Evolutionary conservation across 2,888 invertebrate species (phyloP), one percentile per base, ranked within the genome.

Genomic region (Oscheius sp.): DNA sequence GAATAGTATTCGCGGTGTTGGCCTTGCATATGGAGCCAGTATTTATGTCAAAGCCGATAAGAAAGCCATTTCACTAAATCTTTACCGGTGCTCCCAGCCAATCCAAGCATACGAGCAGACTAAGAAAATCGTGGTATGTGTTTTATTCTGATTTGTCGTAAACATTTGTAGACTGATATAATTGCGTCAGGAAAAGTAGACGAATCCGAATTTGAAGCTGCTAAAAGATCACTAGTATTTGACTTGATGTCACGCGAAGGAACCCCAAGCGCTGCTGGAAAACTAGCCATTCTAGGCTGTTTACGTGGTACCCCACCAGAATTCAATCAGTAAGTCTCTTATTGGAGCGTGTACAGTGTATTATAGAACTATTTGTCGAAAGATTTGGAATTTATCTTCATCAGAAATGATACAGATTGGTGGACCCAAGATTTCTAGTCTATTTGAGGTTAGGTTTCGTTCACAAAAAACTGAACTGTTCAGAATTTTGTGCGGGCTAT

Each of bases 151-250:
- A 21, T 43, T 5, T 41, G 2, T 53, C 9, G 25, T 16, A 18
- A 21, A 3, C 41, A 23, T 69, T 18, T 74, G 77, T 73, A 82
- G 82, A 75, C 59, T 56, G 78, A 81, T 12, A 76, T 82, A 1
- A 91, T 92, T 0, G 90, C 91, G 41, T 87, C 88, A 1, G 91
- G 76, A 21, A 55, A 91, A 69, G 93, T 94, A 92, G 93, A 94
- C 74, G 90, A 91, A 12, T 92, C 93, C 53, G 90, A 95, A 74
- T 92, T 95, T 84, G 93, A 93, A 83, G 93, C 94, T 0, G 95
- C 95, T 0, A 93, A 93, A 86, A 93, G 94, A 87, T 94, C 94
- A 18, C 91, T 94, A n/a, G 92, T 95, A 77, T 96, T 93, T 89
- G 93, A 94, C 87, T 92, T 94, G 66, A 93, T 95, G 75, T 93